A percentile compares a stretch with the other conserved stretches of the same genome.
phyloP scores from a whole-genome alignment of 2,113 vertebrate species.

The Formicarius rufipectus region DNA sequence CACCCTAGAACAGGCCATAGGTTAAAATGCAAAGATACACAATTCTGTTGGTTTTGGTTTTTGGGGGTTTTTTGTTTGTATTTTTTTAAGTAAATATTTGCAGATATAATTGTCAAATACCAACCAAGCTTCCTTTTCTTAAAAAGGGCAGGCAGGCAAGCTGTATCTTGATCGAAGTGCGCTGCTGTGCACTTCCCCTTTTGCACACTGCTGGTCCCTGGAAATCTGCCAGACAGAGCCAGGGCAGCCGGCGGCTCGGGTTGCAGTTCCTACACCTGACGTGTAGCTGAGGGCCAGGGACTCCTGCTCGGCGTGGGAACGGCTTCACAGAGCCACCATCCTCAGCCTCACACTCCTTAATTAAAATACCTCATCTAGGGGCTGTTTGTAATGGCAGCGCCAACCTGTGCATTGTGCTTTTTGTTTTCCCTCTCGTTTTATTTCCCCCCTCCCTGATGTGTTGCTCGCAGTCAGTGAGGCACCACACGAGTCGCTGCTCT shows the following conservation, averaged over 20 bases:
- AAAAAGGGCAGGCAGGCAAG: not conserved
- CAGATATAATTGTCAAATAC: not conserved
- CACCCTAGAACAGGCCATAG: not conserved
- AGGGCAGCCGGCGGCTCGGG: not conserved
- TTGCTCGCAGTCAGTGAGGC: not conserved
- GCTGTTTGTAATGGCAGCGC: conserved; percentile 14
- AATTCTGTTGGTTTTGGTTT: too few species aligned
- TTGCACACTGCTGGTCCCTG: not conserved
- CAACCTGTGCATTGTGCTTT: not conserved
- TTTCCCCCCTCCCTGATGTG: not conserved
- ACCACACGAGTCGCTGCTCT: not conserved
- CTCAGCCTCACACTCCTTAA: not conserved
- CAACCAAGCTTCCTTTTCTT: not conserved
- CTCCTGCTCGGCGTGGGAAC: not conserved
- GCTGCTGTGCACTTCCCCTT: not conserved
- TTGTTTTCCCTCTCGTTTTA: not conserved
- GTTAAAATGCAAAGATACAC: not conserved
- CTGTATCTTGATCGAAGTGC: not conserved
- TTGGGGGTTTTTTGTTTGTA: not conserved
- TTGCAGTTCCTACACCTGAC: conserved; percentile 6
- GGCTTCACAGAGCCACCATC: not conserved
- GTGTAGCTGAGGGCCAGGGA: not conserved
- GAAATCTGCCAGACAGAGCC: not conserved
- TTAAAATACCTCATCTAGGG: conserved; percentile 39
- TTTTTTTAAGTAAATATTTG: not conserved